A percentile compares a stretch with the other conserved stretches of the same genome.
Conservation (phyloP, 2,888 invertebrate genomes). For the Caenorhabditis panamensis region DNA sequence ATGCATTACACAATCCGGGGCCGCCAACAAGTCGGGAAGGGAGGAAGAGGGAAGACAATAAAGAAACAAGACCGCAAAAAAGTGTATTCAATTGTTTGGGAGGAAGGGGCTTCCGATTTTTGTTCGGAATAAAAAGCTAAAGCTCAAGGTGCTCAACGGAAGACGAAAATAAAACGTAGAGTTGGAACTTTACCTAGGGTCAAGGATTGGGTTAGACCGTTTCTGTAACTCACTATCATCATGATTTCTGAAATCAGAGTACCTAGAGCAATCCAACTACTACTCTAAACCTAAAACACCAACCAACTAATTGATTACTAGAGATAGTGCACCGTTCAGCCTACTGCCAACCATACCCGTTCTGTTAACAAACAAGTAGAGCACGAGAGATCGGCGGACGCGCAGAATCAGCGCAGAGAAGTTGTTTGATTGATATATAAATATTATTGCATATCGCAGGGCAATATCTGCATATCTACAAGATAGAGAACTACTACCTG, state of each 20-base stretch:
- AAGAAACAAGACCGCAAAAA: conserved; percentile 19
- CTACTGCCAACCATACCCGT: neutral
- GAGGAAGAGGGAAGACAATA: conserved; percentile 37
- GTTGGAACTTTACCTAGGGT: too few species aligned
- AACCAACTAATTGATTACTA: neutral
- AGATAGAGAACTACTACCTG: conserved; percentile 32
- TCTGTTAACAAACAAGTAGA: conserved; percentile 8
- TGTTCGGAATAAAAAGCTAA: too few species aligned
- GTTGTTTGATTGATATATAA: conserved; percentile 55
- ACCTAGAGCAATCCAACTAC: too few species aligned
- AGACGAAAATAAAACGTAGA: too few species aligned
- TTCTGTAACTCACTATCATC: too few species aligned
- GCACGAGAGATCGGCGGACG: conserved; percentile 34
- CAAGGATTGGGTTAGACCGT: too few species aligned
- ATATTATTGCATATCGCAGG: conserved; percentile 43
- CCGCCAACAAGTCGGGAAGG: conserved; percentile 45
- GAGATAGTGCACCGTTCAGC: conserved; percentile 35
- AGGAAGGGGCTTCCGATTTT: too few species aligned
- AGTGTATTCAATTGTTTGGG: conserved; percentile 22
- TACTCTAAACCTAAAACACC: too few species aligned
- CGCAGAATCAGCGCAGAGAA: conserved; percentile 33
- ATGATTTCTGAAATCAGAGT: too few species aligned
- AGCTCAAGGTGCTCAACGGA: too few species aligned
- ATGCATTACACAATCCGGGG: conserved; percentile 54
- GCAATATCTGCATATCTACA: conserved; percentile 58